Evolutionary conservation across 64 coral and sea anemone genomes (phyloP), one percentile per base, ranked within the genome.

Genomic region (Platygyra sinensis): DNA sequence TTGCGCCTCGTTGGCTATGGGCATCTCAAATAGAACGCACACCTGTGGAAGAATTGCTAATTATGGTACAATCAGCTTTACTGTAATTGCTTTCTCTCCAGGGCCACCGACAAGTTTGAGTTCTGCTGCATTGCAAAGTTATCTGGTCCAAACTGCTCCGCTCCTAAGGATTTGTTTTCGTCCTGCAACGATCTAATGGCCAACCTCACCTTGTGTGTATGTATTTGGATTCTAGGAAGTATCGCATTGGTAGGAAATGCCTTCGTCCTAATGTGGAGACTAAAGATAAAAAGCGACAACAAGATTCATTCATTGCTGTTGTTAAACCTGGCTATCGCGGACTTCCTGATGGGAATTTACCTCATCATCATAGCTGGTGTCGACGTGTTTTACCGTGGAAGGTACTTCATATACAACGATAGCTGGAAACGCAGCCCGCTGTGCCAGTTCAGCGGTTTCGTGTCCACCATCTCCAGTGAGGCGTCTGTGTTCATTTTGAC

Each of bases 151-250:
- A 90, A 97, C 71, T 97, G 95, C 60, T 94, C 95, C 0, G 95
- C 95, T 72, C 95, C 95, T 8, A 97, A 91, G 61, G 95, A 97
- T 50, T 30, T 97, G 32, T 97, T 97, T 65, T 97, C 95, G 12
- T 90, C 87, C 27, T 97, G 95, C 52, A 50, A 87, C 25, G 92
- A 97, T 49, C 78, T 97, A 0, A 97, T 97, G 95, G 95, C 91
- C 0, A 97, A 97, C 83, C 62, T 73, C 38, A 97, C 95, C 10
- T 67, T 97, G 27, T 75, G 88, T 39, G 74, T 87, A 5, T 97
- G 88, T 60, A 97, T 97, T 60, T 97, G 95, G 95, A 94, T 97
- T 87, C 91, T 97, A 69, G 95, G 95, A 74, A 91, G 82, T 25
- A 97, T 97, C 31, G 95, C 95, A 2, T 88, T 97, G 30, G 60